Conservation (phyloP, 35 echinoderm and acorn worm genomes). For the Chiridota heheva region DNA sequence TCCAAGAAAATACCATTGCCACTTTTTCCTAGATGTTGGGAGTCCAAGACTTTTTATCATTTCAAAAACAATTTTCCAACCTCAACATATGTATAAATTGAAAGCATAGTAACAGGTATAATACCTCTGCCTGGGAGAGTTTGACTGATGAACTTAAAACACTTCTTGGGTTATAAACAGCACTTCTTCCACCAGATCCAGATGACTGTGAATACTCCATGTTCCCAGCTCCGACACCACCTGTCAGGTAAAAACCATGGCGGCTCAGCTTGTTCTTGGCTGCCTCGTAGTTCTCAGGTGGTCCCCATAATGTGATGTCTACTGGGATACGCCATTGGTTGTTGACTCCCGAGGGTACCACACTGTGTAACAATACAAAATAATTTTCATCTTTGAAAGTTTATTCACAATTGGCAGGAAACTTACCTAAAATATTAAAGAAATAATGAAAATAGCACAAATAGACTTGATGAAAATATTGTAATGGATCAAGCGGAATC, state of each 20-base stretch:
- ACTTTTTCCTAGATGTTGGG: too few relatives aligned
- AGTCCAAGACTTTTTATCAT: too few relatives aligned
- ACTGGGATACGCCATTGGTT: constrained; percentile 79
- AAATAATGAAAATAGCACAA: neutral
- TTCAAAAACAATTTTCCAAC: too few relatives aligned
- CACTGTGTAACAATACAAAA: constrained; percentile 37
- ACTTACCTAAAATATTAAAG: neutral
- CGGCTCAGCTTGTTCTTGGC: constrained; percentile 40
- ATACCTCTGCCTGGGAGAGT: constrained; percentile 64
- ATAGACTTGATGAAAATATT: too few relatives aligned
- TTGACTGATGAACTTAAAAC: constrained; percentile 41
- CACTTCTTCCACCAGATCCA: neutral
- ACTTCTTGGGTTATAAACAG: constrained; percentile 55
- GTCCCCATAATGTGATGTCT: constrained; percentile 78
- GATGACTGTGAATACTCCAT: neutral
- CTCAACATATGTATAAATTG: too few relatives aligned
- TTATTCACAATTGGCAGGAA: neutral
- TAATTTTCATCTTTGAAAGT: neutral
- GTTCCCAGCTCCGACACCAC: neutral
- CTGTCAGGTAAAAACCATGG: constrained; percentile 22
- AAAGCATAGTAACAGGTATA: too few relatives aligned
- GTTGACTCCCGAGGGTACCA: constrained; percentile 69
- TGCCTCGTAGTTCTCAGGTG: constrained; percentile 31
- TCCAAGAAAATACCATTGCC: too few relatives aligned
- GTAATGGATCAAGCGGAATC: neutral